Evolutionary conservation across 1,140 invertebrate species (phyloP).

Genomic region (Cydia splendana): DNA sequence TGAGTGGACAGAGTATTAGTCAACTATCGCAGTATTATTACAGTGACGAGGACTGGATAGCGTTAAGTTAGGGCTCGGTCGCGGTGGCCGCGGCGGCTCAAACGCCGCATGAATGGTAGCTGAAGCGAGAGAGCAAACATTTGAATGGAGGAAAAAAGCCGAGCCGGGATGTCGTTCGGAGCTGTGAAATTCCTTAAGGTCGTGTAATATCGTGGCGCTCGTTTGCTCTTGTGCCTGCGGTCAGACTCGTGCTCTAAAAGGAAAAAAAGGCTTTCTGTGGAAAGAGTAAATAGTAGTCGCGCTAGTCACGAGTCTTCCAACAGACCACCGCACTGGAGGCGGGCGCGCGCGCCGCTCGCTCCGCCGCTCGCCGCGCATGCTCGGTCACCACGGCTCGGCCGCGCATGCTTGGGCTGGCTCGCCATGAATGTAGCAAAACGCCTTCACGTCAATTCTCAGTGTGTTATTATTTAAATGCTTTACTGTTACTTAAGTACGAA

Average conservation of each 20-base stretch:
- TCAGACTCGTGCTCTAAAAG: conserved; percentile 74
- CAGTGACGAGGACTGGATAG: conserved; percentile 77
- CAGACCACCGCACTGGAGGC: conserved; percentile 66
- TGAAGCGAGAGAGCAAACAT: conserved; percentile 76
- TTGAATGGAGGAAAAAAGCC: conserved; percentile 68
- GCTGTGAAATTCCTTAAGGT: conserved; percentile 77
- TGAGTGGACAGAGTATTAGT: conserved; percentile 79
- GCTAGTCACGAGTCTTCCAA: conserved; percentile 74
- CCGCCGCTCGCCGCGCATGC: conserved; percentile 54
- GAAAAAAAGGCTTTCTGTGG: conserved; percentile 74
- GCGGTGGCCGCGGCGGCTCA: conserved; percentile 68
- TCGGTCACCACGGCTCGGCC: conserved; percentile 44
- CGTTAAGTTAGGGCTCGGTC: conserved; percentile 70
- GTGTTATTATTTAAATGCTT: conserved; percentile 79
- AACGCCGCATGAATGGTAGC: conserved; percentile 74
- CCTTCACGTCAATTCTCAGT: conserved; percentile 79
- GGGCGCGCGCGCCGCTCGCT: conserved; percentile 53
- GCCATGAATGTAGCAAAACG: conserved; percentile 72
- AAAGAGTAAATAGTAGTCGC: conserved; percentile 76
- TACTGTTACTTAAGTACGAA: conserved; percentile 71
- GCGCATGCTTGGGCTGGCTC: conserved; percentile 65
- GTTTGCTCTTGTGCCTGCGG: conserved; percentile 73
- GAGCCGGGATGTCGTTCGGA: conserved; percentile 64
- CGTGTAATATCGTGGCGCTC: conserved; percentile 75
- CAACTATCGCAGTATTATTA: conserved; percentile 79